Conservation (phyloP, 2,113 vertebrate genomes). For the Plecotus auritus region DNA sequence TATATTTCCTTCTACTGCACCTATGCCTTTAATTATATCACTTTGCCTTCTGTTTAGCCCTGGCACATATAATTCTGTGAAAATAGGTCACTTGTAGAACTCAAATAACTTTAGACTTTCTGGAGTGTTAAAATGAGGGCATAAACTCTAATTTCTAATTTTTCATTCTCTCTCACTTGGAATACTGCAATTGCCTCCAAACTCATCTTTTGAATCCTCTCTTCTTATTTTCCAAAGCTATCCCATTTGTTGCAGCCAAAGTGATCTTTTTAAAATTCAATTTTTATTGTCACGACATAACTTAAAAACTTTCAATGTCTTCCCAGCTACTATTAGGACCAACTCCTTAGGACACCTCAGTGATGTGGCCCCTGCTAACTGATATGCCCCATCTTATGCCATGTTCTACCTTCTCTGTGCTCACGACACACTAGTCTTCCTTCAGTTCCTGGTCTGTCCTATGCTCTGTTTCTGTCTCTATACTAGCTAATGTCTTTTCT, state of each 20-base stretch:
- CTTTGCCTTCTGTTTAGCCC: background rate
- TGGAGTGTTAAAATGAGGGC: background rate
- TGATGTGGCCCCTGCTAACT: background rate
- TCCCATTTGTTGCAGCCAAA: background rate
- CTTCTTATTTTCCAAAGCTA: background rate
- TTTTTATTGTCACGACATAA: background rate
- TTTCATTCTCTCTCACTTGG: background rate
- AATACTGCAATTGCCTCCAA: background rate
- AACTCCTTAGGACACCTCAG: background rate
- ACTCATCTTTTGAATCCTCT: background rate
- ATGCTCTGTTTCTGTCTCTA: background rate
- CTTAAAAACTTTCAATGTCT: background rate
- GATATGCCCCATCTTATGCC: background rate
- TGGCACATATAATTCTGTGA: background rate
- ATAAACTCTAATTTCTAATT: background rate
- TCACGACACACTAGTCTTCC: background rate
- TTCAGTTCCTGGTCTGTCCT: background rate
- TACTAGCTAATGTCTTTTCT: background rate
- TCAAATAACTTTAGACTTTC: background rate
- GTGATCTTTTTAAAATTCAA: background rate
- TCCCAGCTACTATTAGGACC: background rate
- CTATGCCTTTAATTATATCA: background rate
- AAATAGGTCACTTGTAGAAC: conserved; percentile 1
- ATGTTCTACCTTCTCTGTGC: background rate
- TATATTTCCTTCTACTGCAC: background rate